These are phyloP conservation scores for Pitangus sulphuratus DNA, from an alignment of 2,797 vertebrate genomes.

Conservation along the genomic window DNA sequence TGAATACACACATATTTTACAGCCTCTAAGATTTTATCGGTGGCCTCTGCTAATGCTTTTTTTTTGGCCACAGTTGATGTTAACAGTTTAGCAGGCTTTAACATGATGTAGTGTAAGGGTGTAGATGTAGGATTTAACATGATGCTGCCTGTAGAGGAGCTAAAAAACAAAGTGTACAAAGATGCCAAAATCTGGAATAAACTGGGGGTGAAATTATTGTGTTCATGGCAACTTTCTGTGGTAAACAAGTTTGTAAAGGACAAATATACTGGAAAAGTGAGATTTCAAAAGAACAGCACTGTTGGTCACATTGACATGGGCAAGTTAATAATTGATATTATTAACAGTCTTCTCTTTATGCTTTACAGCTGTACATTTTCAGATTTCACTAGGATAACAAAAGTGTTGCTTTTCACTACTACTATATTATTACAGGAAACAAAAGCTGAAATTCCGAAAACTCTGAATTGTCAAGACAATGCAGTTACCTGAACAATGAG, in stretches of 20 bases:
- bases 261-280: accelerated
- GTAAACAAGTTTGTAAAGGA: background rate
- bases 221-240: background rate
- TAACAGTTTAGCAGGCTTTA: background rate
- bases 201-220: background rate
- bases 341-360: background rate
- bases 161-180: background rate
- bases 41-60: background rate
- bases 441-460: background rate
- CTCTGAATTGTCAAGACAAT: background rate
- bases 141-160: background rate
- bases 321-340: background rate
- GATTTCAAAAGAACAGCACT: background rate
- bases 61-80: background rate
- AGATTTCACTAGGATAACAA: background rate
- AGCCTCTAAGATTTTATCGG: background rate
- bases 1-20: accelerated
- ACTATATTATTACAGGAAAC: background rate
- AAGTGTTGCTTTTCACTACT: background rate
- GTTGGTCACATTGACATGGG: accelerated
- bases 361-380: background rate
- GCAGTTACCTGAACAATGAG: background rate
- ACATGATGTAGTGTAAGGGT: background rate
- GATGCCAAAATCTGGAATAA: background rate
- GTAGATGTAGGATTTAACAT: no score